Evolutionary conservation across 92 coral and sea anemone genomes (phyloP), one percentile per base, ranked within the genome.

Genomic region (Pocillopora grandis): DNA sequence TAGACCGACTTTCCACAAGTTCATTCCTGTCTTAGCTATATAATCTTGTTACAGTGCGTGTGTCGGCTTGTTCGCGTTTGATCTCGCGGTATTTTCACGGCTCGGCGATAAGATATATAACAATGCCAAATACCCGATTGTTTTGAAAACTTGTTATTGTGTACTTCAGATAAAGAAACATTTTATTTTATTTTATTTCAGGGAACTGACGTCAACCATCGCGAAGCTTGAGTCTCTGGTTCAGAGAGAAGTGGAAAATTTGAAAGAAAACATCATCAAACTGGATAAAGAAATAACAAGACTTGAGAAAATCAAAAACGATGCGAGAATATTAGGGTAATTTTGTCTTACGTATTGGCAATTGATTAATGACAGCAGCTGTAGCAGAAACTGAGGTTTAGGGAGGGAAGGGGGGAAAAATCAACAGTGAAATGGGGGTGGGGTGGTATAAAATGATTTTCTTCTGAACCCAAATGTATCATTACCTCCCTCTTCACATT

Each of bases 131-230:
- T 1, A 3, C 5, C 49, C 49, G 49, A 42, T 42, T 42, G 27
- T 23, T 23, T 23, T 23, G 27, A 23, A 23, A 23, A 23, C 27
- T 23, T 23, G 27, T 27, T 0, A 0, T 0, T 0, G 27, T 0
- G 0, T 27, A 27, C 62, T 59, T 1, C 19, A 12, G 70, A 66
- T 66, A 31, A 11, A 68, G 16, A 68, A 48, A 68, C 17, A 14
- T 12, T 21, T 27, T 79, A 52, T 5, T 13, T 56, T 27, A 19
- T 67, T 36, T 23, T 18, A 19, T 82, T 88, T 71, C 76, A 96
- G 99, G 84, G 97, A 96, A 81, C 71, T 96, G 56, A 85, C 98
- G 21, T 89, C 99, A 13, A 94, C 99, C 9, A 94, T 94, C 19
- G 82, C 91, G 12, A 91, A 87, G 66, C 93, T 94, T 17, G 87